Evolutionary conservation across 1,140 invertebrate species (phyloP), one percentile per base, ranked within the genome.

Genomic region (Bombus vancouverensis): DNA sequence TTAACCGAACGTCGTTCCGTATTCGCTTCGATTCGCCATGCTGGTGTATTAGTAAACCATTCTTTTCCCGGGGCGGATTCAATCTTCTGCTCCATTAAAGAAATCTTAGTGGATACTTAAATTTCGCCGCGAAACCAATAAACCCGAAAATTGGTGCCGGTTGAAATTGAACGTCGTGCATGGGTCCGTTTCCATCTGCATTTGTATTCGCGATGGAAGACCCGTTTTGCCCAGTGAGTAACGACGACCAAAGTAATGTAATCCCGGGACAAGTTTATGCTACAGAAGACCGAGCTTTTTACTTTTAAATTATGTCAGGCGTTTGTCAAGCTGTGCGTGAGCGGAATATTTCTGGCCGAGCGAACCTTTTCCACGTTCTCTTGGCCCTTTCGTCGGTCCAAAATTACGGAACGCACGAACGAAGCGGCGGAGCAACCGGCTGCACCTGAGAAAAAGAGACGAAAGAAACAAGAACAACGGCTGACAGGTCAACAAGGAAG

Each of bases 71-170:
- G 28, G 25, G 76, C 66, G 65, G 79, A 85, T 85, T 85, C 53
- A 65, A 85, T 85, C 78, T 80, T 85, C 76, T 47, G 77, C 53
- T 22, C 77, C 83, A 80, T 85, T 85, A 85, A 73, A 78, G 32
- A 8, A 70, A 80, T 85, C 76, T 73, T 65, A 22, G 25, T 32
- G 76, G 42, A 28, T 62, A 72, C 53, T 85, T 72, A 85, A 72
- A 72, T 80, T 72, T 39, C 47, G 25, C 42, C 68, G 22, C 57
- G 42, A 32, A 32, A 32, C 66, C 68, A 65, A 72, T 80, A 85
- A 53, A 34, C 57, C 34, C 68, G 42, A 85, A 85, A 85, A 85
- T 75, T 70, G 47, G 10, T n/a, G 18, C 15, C 28, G 15, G 2
- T 22, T 37, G 28, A n/a, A 57, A 62, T 53, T 53, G 42, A 44